Base-by-base conservation (phyloP, 1,140 invertebrate species). In the Drosophila subobscura region DNA sequence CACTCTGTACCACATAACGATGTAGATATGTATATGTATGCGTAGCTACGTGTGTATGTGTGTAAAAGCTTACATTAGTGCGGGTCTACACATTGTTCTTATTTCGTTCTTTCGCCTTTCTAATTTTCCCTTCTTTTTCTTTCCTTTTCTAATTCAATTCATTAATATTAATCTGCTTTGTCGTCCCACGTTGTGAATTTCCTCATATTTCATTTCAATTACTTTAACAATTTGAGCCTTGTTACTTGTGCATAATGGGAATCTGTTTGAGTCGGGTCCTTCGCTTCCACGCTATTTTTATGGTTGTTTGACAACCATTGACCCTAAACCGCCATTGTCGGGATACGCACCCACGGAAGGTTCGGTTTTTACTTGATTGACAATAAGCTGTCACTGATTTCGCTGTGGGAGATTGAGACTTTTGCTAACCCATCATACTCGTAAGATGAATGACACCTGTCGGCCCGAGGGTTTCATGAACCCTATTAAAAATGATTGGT, bases 151-250 rank as follows among this genome's bases (percentile, higher is more conserved):
- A 76, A 79, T 76, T 79, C 41, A 77, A 71, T 81, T 77, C 64
- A 73, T 83, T 79, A 79, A 79, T 75, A 68, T 77, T 64, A 46
- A 68, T n/a, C 47, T 42, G 41, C 57, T 46, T 14, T 49, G 27
- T 44, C 12, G 20, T 55, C 16, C 12, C 5, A 60, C 20, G 27
- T 29, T 57, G 66, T 56, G 10, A 70, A 45, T 50, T 70, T 47
- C 44, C 57, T 16, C 64, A 68, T 50, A 33, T 68, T 27, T 37
- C 47, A 22, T 72, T 70, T 58, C 54, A 51, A 37, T 53, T 60
- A 52, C 55, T 60, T 54, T 72, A 67, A 68, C 61, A 42, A 67
- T 37, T 41, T 33, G n/a, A 55, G 50, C n/a, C 33, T 20, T 20
- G 44, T 72, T 72, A 61, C 61, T 72, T 72, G 53, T 60, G 44